Conservation (phyloP, 2,113 vertebrate genomes). For the Neolamprologus toae region DNA sequence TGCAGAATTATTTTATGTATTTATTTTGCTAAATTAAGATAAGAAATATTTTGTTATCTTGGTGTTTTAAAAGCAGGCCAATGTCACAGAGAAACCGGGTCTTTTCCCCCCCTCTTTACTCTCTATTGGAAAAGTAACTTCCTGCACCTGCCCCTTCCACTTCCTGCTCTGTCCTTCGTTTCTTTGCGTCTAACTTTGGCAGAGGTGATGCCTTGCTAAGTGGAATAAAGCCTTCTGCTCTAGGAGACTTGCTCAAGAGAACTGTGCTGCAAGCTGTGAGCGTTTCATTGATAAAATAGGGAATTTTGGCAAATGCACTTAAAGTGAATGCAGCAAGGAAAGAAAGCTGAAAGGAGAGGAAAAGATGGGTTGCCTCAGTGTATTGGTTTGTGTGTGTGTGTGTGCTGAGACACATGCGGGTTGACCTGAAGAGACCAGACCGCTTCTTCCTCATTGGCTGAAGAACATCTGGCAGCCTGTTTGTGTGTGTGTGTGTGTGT, state of each 20-base stretch:
- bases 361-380: not conserved
- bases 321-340: not conserved
- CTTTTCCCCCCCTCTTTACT: not conserved
- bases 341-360: not conserved
- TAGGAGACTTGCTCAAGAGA: not conserved
- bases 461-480: slow-evolving; percentile 62
- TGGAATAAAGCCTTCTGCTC: not conserved
- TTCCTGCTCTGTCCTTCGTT: not conserved
- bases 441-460: slow-evolving; percentile 49
- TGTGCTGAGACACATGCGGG: slow-evolving; percentile 10
- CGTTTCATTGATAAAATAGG: slow-evolving; percentile 25
- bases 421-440: slow-evolving; percentile 53
- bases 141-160: not conserved
- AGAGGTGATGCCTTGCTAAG: not conserved
- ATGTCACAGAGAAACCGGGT: not conserved
- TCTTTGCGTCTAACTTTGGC: not conserved
- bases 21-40: not conserved
- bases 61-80: not conserved
- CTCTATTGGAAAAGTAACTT: not conserved
- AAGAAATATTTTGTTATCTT: not conserved
- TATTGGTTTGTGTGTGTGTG: not conserved
- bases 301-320: not conserved
- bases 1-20: not conserved
- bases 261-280: not conserved
- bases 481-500: not conserved